Conservation (phyloP, 1,140 invertebrate species). For the Lineus longissimus region DNA sequence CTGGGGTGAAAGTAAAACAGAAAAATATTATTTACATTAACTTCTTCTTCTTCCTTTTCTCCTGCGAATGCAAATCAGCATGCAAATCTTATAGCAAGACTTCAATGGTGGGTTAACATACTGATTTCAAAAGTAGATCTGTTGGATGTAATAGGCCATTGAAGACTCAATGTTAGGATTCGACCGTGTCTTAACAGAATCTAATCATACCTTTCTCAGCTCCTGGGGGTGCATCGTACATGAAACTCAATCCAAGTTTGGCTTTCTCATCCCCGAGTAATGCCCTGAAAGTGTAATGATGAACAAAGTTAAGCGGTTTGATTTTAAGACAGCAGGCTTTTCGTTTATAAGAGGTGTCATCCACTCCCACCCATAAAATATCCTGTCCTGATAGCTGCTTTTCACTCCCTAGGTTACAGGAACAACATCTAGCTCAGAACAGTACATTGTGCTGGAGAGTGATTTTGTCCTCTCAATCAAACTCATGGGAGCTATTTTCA, state of each 20-base stretch:
- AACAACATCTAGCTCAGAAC: not conserved
- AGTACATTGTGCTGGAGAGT: too few relatives aligned
- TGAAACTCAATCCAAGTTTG: constrained; percentile 97
- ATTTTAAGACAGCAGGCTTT: not conserved
- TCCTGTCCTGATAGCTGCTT: not conserved
- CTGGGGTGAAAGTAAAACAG: constrained; percentile 50
- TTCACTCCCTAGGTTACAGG: not conserved
- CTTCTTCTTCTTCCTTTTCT: too few relatives aligned
- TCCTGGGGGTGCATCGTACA: constrained; percentile 99
- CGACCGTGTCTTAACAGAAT: too few relatives aligned
- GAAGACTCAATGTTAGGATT: too few relatives aligned
- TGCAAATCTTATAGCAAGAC: too few relatives aligned
- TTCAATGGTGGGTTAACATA: too few relatives aligned
- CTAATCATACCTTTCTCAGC: constrained; percentile 44
- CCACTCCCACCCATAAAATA: not conserved
- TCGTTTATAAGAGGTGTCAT: not conserved
- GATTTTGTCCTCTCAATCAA: too few relatives aligned
- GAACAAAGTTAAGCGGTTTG: not conserved
- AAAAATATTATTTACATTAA: too few relatives aligned
- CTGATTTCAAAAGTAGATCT: too few relatives aligned
- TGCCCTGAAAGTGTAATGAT: constrained; percentile 69
- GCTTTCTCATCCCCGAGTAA: constrained; percentile 98
- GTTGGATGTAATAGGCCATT: too few relatives aligned
- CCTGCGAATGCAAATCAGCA: too few relatives aligned
- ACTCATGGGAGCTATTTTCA: too few relatives aligned